Conservation (phyloP, 2,888 invertebrate genomes). For the Ophioninae sp. region DNA sequence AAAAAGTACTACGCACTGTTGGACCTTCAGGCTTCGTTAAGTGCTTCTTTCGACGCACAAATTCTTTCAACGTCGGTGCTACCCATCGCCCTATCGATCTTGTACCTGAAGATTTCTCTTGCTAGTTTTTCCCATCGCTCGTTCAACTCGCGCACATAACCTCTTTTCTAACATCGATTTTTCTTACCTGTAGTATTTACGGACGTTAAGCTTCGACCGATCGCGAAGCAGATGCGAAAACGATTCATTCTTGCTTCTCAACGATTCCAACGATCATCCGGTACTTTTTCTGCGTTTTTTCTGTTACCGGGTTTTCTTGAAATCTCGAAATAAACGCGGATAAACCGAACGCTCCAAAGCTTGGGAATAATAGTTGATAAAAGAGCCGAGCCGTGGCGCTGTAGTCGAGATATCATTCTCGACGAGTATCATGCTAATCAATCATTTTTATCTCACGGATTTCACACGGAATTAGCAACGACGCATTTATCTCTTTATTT, state of each 20-base stretch:
- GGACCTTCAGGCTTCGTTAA: conserved; percentile 76
- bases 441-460: too few species aligned
- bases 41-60: conserved; percentile 83
- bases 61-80: conserved; percentile 85
- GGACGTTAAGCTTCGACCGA: conserved; percentile 59
- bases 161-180: neutral
- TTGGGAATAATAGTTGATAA: too few species aligned
- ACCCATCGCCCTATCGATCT: conserved; percentile 84
- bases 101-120: neutral
- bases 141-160: neutral
- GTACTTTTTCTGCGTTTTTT: neutral
- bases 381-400: too few species aligned
- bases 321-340: neutral
- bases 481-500: too few species aligned
- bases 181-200: conserved; percentile 68
- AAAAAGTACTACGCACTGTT: conserved; percentile 84
- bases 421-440: too few species aligned
- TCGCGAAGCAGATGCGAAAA: conserved; percentile 65
- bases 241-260: conserved; percentile 67
- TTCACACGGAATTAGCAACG: too few species aligned
- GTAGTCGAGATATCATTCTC: too few species aligned
- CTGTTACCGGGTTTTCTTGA: neutral
- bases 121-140: neutral
- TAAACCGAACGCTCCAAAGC: too few species aligned
- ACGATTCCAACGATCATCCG: neutral